Evolutionary conservation across 2,888 invertebrate species (phyloP), one percentile per base, ranked within the genome.

Genomic region (Altica lythri): DNA sequence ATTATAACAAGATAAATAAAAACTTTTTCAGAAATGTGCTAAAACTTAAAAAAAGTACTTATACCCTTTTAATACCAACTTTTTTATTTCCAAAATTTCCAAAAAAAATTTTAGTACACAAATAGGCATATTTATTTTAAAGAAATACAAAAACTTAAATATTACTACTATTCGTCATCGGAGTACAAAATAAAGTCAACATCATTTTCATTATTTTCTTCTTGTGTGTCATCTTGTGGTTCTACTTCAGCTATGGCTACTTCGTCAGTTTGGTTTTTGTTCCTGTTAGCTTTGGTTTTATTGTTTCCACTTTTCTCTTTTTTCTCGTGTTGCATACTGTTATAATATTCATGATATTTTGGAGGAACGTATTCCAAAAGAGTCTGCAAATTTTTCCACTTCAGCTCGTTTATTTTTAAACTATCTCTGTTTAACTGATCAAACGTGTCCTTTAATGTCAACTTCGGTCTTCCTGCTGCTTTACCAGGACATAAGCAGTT

Each of bases 131-230:
- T 12, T 34, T 34, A 12, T 12, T 34, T 34, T 34, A 12, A 34
- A 34, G 34, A 34, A 34, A 34, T 34, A 34, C 34, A 34, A 4
- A 22, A 22, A 22, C 22, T 22, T 22, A 22, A 22, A 22, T 5
- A 22, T 8, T n/a, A n/a, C n/a, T n/a, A 22, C 8, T 22, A 34
- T 35, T 35, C 35, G 8, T 17, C 2, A 35, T 35, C 17, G 8
- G 35, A 35, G 17, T 35, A 35, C 35, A 35, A 34, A 12, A 12
- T 34, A 35, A 16, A 35, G 14, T 35, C 4, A n/a, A n/a, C n/a
- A n/a, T 35, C 35, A 35, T 35, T 14, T 35, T 35, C 35, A 17
- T 35, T 22, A n/a, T n/a, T n/a, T n/a, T n/a, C n/a, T n/a, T n/a
- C n/a, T n/a, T n/a, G n/a, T n/a, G n/a, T n/a, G n/a, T n/a, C n/a